phyloP scores from a whole-genome alignment of 2,888 invertebrate genomes.

The Lasioglossum leucozonium region DNA sequence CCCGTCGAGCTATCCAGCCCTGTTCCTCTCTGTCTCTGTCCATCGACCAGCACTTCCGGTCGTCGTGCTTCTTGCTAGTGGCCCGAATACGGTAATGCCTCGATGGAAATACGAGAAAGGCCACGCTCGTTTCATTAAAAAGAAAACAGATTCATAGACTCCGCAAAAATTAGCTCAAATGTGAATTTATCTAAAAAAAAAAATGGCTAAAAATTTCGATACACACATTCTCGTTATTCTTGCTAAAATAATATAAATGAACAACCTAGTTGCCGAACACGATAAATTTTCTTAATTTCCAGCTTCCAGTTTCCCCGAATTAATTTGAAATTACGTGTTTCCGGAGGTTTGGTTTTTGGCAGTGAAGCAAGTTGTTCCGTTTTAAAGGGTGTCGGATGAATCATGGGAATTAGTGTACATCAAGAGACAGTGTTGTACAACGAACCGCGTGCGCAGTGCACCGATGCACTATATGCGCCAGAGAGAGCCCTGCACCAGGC shows the following conservation, averaged over 20 bases:
- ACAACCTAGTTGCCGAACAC: too few relatives aligned
- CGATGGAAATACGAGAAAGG: not conserved
- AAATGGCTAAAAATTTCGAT: too few relatives aligned
- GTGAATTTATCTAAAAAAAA: not conserved
- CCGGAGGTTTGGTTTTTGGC: not conserved
- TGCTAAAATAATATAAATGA: too few relatives aligned
- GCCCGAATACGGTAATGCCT: conserved; percentile 17
- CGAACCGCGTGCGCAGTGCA: not conserved
- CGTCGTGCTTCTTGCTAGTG: conserved; percentile 24
- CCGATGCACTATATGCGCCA: not conserved
- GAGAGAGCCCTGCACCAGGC: not conserved
- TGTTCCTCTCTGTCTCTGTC: conserved; percentile 22
- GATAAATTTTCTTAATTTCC: not conserved
- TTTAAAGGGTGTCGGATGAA: not conserved
- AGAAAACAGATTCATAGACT: not conserved
- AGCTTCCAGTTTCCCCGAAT: not conserved
- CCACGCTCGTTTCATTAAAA: not conserved
- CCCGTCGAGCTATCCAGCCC: conserved; percentile 24
- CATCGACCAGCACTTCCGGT: not conserved
- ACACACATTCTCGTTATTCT: too few relatives aligned
- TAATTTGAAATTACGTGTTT: not conserved
- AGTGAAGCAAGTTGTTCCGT: not conserved
- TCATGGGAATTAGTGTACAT: not conserved
- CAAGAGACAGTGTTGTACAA: not conserved
- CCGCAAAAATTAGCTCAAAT: not conserved